phyloP scores from a whole-genome alignment of 1,140 invertebrate species.

The Gryllus bimaculatus region DNA sequence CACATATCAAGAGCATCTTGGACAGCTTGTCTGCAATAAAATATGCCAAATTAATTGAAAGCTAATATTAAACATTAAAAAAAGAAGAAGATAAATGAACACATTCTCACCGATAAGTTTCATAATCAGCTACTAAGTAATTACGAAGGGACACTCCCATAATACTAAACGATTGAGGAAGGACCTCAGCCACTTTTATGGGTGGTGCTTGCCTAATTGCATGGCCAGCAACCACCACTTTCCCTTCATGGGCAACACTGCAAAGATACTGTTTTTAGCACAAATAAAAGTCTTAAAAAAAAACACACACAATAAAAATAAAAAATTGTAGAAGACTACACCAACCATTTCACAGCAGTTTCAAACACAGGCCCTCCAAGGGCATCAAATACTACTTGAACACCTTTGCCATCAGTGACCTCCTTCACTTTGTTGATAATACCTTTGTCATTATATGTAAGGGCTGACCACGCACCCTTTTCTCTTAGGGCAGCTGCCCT shows the following conservation, averaged over 20 bases:
- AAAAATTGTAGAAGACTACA: background rate
- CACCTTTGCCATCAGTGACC: constrained; percentile 43
- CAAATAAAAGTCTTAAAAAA: background rate
- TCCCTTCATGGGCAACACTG: constrained; percentile 41
- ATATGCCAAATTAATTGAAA: background rate
- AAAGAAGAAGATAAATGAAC: background rate
- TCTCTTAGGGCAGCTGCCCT: constrained; percentile 42
- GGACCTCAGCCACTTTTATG: constrained; percentile 31
- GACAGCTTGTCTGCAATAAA: constrained; percentile 32
- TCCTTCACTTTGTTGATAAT: constrained; percentile 42
- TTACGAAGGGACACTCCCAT: constrained; percentile 45
- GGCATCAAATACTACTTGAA: constrained; percentile 47
- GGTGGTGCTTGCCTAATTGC: constrained; percentile 36
- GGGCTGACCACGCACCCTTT: constrained; percentile 48
- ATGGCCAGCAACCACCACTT: constrained; percentile 46
- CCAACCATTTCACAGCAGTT: constrained; percentile 41
- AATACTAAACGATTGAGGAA: constrained; percentile 37
- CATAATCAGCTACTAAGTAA: constrained; percentile 38
- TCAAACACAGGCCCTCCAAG: constrained; percentile 47
- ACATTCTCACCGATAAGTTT: constrained; percentile 38
- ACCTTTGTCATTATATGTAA: constrained; percentile 44
- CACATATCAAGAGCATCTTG: constrained; percentile 40
- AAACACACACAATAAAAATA: background rate
- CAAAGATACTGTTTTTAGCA: constrained; percentile 22
- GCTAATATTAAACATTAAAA: background rate